Conservation (phyloP, 2,797 vertebrate species). For the Eleutherodactylus coqui region DNA sequence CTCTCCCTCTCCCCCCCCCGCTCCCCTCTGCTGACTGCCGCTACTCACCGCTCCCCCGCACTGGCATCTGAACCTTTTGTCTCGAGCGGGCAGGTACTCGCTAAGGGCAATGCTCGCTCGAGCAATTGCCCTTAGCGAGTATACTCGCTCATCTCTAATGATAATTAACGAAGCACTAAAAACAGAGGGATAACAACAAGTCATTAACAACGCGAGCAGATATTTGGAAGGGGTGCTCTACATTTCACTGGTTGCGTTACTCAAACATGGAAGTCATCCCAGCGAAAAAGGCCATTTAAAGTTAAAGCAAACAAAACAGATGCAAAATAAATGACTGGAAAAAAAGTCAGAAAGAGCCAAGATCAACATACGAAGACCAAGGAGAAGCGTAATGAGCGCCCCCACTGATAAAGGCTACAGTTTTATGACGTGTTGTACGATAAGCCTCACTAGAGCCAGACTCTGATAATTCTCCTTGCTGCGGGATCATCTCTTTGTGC, state of each 20-base stretch:
- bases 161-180: neutral
- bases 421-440: constrained; percentile 40
- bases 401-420: constrained; percentile 56
- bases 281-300: constrained; percentile 33
- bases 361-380: constrained; percentile 31
- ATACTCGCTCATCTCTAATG: no score
- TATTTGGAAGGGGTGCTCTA: neutral
- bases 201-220: neutral
- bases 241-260: constrained; percentile 5
- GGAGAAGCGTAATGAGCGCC: constrained; percentile 7
- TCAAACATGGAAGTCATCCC: constrained; percentile 40
- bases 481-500: neutral
- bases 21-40: no score
- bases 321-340: constrained; percentile 46
- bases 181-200: neutral
- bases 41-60: no score
- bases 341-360: constrained; percentile 24
- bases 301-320: constrained; percentile 46
- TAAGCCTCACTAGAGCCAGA: neutral
- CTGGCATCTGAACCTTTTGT: no score
- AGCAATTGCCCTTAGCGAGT: no score
- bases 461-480: neutral
- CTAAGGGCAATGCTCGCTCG: no score
- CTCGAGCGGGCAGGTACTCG: no score
- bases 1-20: no score